Percentiles rank a stretch among this genome's conserved stretches.
Conservation (phyloP, 2,113 vertebrate genomes). For the Prochilodus magdalenae region DNA sequence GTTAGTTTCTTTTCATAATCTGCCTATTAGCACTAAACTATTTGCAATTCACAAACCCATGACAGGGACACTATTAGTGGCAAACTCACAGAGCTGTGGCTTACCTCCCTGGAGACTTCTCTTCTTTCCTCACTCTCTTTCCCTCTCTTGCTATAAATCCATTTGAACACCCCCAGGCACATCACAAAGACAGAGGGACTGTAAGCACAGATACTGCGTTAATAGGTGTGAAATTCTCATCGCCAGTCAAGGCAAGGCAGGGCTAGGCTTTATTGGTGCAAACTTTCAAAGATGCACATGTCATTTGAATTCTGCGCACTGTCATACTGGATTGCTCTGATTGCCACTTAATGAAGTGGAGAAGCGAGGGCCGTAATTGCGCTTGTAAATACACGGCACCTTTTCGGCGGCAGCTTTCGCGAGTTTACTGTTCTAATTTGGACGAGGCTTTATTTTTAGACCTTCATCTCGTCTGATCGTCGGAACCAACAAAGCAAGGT, state of each 20-base stretch:
- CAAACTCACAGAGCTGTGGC: slow-evolving; percentile 72
- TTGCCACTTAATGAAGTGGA: slow-evolving; percentile 50
- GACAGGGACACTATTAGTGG: slow-evolving; percentile 78
- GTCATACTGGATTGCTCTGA: slow-evolving; percentile 54
- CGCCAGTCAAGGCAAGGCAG: slow-evolving; percentile 55
- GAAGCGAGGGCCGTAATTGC: slow-evolving; percentile 52
- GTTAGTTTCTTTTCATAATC: slow-evolving; percentile 82
- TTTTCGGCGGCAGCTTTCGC: slow-evolving; percentile 24
- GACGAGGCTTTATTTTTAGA: slow-evolving; percentile 42
- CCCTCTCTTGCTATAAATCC: slow-evolving; percentile 61
- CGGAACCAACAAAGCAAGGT: background rate
- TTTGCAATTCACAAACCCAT: slow-evolving; percentile 79
- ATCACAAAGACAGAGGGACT: slow-evolving; percentile 55
- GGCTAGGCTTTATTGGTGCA: slow-evolving; percentile 58
- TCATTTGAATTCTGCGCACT: slow-evolving; percentile 60
- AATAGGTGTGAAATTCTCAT: slow-evolving; percentile 67
- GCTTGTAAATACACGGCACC: slow-evolving; percentile 57
- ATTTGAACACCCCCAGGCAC: slow-evolving; percentile 51
- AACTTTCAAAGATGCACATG: slow-evolving; percentile 54
- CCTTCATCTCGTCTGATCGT: background rate
- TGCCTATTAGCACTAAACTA: slow-evolving; percentile 82
- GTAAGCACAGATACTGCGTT: slow-evolving; percentile 60
- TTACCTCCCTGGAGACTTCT: slow-evolving; percentile 70
- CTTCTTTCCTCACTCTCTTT: slow-evolving; percentile 47
- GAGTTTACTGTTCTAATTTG: slow-evolving; percentile 39